Evolutionary conservation across 2,797 vertebrate genomes (phyloP).

Genomic region (Ciconia nigra): DNA sequence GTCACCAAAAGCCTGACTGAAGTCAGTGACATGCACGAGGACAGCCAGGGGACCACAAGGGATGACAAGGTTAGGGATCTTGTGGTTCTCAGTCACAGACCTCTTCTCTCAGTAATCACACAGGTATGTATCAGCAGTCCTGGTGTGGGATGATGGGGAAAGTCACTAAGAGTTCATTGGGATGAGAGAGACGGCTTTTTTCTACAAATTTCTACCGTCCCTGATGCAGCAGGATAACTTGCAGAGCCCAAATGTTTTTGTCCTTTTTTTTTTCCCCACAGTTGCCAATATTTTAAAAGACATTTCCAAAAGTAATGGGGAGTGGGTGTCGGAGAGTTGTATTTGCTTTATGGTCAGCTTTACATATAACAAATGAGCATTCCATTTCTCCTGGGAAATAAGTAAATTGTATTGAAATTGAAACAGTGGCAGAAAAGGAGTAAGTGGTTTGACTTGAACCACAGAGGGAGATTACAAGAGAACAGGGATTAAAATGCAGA

Average conservation of each 20-base stretch:
- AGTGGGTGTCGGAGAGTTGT: constrained; percentile 15
- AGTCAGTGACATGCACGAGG: neutral
- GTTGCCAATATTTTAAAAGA: constrained; percentile 19
- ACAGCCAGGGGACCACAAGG: neutral
- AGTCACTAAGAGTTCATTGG: neutral
- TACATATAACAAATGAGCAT: constrained; percentile 61
- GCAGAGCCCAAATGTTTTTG: neutral
- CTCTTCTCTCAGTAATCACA: neutral
- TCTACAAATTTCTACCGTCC: neutral
- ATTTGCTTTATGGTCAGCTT: constrained; percentile 59
- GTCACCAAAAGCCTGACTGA: constrained; percentile 30
- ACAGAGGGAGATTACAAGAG: constrained; percentile 60
- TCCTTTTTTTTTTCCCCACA: neutral
- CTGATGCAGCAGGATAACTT: neutral
- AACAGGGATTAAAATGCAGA: constrained; percentile 59
- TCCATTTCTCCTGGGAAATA: constrained; percentile 58
- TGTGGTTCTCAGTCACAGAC: neutral
- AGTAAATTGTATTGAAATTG: constrained; percentile 65
- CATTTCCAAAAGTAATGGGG: constrained; percentile 35
- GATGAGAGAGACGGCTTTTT: neutral
- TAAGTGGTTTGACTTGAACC: constrained; percentile 63
- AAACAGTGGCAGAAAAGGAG: constrained; percentile 60
- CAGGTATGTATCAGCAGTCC: neutral
- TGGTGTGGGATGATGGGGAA: neutral
- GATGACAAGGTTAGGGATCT: neutral